phyloP scores from a whole-genome alignment of 2,797 vertebrate genomes.

The Mormyrops attenuatus region DNA sequence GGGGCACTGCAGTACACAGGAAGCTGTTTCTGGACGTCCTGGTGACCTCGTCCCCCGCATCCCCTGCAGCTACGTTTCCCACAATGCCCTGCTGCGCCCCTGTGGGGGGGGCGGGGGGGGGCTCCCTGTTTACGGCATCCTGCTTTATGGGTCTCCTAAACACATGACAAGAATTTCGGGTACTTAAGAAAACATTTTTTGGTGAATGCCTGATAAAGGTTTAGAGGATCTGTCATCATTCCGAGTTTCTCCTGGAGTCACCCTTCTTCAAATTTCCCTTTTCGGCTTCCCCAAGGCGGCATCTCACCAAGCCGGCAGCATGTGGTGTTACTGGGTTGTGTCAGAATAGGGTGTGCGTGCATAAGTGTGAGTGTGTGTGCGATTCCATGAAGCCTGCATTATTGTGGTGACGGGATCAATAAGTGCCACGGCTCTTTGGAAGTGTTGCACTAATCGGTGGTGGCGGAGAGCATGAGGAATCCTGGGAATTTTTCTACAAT shows the following conservation, averaged over 20 bases:
- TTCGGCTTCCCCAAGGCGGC: not conserved
- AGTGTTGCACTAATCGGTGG: not conserved
- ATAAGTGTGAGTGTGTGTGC: not conserved
- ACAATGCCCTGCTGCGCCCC: not conserved
- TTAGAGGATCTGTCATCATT: conserved; percentile 19
- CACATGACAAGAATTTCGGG: not conserved
- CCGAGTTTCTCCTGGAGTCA: conserved; percentile 34
- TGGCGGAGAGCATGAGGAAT: not conserved
- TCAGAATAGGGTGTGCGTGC: not conserved
- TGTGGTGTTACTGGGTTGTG: not conserved
- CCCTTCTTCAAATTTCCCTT: not conserved
- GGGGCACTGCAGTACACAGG: not conserved
- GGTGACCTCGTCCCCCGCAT: not conserved
- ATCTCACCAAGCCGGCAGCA: not conserved
- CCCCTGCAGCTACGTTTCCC: not conserved
- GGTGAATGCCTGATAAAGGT: not conserved
- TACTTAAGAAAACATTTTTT: not conserved
- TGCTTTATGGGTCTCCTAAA: conserved; percentile 30
- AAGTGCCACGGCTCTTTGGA: not conserved
- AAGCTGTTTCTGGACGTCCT: not conserved
- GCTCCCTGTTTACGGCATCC: conserved; percentile 44
- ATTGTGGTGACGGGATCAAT: not conserved
- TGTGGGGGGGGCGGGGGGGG: not conserved
- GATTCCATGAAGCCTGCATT: not conserved
- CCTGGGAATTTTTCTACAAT: not conserved